phyloP scores from a whole-genome alignment of 2,113 vertebrate genomes.

The Orycteropus afer region DNA sequence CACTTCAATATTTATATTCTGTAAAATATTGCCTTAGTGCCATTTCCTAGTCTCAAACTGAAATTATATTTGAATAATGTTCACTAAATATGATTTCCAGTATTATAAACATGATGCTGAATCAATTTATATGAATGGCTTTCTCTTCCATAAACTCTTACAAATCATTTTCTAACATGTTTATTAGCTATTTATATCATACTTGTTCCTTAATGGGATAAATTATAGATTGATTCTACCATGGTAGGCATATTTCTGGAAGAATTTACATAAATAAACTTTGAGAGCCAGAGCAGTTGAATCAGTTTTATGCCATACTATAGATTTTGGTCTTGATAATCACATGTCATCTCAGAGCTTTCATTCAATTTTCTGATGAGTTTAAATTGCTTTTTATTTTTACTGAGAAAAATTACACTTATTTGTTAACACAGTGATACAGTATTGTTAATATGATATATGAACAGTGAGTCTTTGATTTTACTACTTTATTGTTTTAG shows the following conservation, averaged over 20 bases:
- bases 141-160: neutral
- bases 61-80: constrained; percentile 56
- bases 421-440: neutral
- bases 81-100: constrained; percentile 17
- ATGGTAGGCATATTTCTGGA: neutral
- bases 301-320: neutral
- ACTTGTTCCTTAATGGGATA: constrained; percentile 6
- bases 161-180: neutral
- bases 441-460: neutral
- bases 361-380: constrained; percentile 41
- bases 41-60: constrained; percentile 3
- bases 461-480: constrained; percentile 4
- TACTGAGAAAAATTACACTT: neutral
- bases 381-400: constrained; percentile 24
- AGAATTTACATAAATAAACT: neutral
- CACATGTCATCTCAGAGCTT: neutral
- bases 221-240: constrained; percentile 16
- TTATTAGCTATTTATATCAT: neutral
- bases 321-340: neutral
- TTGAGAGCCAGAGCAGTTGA: neutral
- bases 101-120: neutral
- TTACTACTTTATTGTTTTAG: constrained; percentile 32
- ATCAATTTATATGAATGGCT: neutral
- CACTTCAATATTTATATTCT: constrained; percentile 26
- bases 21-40: neutral